Base-by-base conservation (phyloP, 2,113 vertebrate genomes). In the Microcebus murinus region DNA sequence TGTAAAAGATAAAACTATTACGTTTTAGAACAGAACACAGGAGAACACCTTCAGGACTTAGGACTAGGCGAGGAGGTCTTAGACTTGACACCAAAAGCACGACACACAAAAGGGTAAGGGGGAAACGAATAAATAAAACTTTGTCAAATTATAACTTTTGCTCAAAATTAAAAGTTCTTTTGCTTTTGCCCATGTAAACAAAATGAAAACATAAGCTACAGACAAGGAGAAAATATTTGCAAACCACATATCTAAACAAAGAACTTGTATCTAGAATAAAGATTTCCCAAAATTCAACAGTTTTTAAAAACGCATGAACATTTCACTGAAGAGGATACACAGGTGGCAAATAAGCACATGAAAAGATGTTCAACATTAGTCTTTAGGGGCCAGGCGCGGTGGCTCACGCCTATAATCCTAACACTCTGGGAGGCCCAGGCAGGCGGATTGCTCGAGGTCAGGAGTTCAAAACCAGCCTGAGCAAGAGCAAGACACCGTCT, bases 361-460 rank as follows among this genome's bases (percentile, higher is more conserved):
- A 90, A 94, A 94, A 82, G 65, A 90, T 68, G 42, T 55, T 59
- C 57, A 15, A 82, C 42, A 34, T 73, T 80, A 96, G 45, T 85
- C 81, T 92, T 14, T 31, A 63, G 11, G 45, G 57, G 45, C 45
- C 8, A 45, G 45, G 45, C 45, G 45, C 7, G 1, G 45, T 45
- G 45, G 45, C 45, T 45, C 45, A 45, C 45, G 8, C 45, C 45
- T 45, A 0, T 45, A 45, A 45, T 45, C 45, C 45, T 45, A 45
- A 8, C 45, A 45, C 8, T 45, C 45, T 45, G 45, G 45, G 7
- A 45, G 45, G 45, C 45, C 8, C 7, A 45, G 45, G 7, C 45
- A 8, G 45, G 45, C 45, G 45, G 45, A 45, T 45, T 45, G 45
- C 45, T 45, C 45, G 45, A 45, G 45, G 45, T 45, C 45, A 45